Evolutionary conservation across 2,888 invertebrate species (phyloP).

Genomic region (Nephrotoma guestfalica): DNA sequence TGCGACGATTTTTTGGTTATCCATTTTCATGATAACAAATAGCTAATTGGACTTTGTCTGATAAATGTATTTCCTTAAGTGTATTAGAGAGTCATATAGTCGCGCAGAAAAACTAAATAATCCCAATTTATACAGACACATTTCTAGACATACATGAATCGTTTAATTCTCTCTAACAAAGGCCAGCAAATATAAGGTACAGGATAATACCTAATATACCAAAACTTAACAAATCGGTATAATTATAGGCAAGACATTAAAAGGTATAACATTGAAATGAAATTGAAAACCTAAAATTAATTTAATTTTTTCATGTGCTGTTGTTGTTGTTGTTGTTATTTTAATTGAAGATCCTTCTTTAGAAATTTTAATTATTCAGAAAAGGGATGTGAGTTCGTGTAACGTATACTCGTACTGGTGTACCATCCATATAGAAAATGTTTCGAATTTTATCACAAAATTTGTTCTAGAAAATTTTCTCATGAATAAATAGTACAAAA

Average conservation of each 20-base stretch:
- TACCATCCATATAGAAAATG: neutral
- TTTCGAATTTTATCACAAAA: neutral
- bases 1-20: too few relatives aligned
- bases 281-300: neutral
- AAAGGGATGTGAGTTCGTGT: neutral
- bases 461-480: neutral
- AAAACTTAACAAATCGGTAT: neutral
- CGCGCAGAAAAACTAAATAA: too few relatives aligned
- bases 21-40: too few relatives aligned
- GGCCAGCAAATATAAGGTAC: neutral
- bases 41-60: too few relatives aligned
- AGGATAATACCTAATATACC: neutral
- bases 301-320: neutral
- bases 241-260: neutral
- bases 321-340: neutral
- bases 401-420: too few relatives aligned
- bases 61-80: too few relatives aligned
- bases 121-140: neutral
- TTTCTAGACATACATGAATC: neutral
- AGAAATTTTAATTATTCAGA: neutral
- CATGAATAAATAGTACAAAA: neutral
- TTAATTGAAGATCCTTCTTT: neutral
- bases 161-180: neutral
- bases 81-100: too few relatives aligned
- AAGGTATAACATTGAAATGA: neutral